phyloP scores from a whole-genome alignment of 2,113 vertebrate genomes.

The Laticauda colubrina region DNA sequence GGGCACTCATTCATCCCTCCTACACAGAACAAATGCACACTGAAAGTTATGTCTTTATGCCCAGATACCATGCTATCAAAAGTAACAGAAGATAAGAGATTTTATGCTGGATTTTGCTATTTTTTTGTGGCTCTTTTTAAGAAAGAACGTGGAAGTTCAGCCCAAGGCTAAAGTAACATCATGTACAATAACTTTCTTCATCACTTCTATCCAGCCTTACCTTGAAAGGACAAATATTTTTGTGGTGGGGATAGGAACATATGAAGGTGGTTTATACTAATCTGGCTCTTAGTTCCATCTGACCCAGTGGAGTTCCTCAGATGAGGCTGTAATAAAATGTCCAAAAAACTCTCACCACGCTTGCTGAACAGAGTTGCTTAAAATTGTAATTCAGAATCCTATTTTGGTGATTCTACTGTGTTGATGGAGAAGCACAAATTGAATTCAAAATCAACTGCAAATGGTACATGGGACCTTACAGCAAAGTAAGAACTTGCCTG shows the following conservation, averaged over 20 bases:
- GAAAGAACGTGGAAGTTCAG: conserved; percentile 6
- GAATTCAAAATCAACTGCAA: not conserved
- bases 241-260: not conserved
- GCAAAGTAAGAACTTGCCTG: not conserved
- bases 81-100: conserved; percentile 25
- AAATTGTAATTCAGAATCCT: not conserved
- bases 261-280: not conserved
- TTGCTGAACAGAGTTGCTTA: too few relatives aligned
- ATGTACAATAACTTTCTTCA: not conserved
- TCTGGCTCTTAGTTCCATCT: not conserved
- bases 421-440: not conserved
- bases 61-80: conserved; percentile 34
- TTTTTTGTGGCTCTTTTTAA: not conserved
- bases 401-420: not conserved
- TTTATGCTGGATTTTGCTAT: not conserved
- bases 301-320: not conserved
- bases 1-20: conserved; percentile 73
- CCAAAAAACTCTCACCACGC: not conserved
- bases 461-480: not conserved
- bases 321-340: not conserved
- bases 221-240: not conserved
- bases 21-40: conserved; percentile 58
- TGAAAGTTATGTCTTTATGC: conserved; percentile 60
- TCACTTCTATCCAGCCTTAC: not conserved
- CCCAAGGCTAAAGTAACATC: not conserved